These are phyloP conservation scores for Anthoscopus minutus DNA, from an alignment of 2,113 vertebrate genomes.

Conservation along the genomic window DNA sequence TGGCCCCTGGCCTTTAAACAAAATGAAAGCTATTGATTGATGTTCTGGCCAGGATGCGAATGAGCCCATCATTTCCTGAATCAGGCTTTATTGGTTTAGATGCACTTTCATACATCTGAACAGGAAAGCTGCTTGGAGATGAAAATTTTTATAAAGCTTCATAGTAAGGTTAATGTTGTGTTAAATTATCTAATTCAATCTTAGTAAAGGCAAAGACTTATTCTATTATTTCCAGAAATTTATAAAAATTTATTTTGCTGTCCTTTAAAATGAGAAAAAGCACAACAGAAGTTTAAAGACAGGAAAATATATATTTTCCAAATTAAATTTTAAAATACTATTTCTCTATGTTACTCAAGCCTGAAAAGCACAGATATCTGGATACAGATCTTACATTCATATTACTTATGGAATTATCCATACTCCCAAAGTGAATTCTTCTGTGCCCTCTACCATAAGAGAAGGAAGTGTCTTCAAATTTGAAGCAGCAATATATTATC, in stretches of 20 bases:
- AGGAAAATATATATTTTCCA: neutral
- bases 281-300: neutral
- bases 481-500: neutral
- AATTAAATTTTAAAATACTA: neutral
- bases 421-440: neutral
- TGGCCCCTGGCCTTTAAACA: slow-evolving; percentile 67
- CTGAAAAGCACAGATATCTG: neutral
- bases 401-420: neutral
- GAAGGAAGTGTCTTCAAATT: neutral
- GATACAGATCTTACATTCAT: neutral
- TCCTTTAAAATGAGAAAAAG: neutral
- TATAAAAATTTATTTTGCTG: neutral
- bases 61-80: slow-evolving; percentile 46
- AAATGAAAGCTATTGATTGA: slow-evolving; percentile 69
- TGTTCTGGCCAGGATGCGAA: slow-evolving; percentile 59
- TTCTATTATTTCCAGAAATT: neutral
- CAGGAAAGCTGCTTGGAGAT: slow-evolving; percentile 14
- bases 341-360: neutral
- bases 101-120: slow-evolving; percentile 28
- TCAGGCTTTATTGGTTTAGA: slow-evolving; percentile 59
- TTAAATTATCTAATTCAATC: slow-evolving; percentile 5
- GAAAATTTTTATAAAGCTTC: neutral
- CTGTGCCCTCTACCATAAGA: neutral
- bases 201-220: neutral
- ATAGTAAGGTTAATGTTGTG: neutral